Conservation (phyloP, 1,140 invertebrate genomes). For the Drosophila quadrilineata region DNA sequence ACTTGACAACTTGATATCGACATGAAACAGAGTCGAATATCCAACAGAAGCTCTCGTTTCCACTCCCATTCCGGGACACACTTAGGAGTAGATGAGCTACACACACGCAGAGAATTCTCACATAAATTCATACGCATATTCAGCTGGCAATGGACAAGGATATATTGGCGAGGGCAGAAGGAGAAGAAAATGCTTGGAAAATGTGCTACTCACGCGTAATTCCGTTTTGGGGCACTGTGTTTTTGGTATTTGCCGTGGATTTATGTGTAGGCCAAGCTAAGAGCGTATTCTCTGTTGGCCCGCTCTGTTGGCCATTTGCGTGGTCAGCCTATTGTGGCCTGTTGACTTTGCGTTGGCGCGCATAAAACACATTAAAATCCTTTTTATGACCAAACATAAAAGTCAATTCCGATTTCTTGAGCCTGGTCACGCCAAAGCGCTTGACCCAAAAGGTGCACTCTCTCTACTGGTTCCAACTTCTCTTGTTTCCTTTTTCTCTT, state of each 20-base stretch:
- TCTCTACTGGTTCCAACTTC: no score
- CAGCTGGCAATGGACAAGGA: constrained; percentile 5
- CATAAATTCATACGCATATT: constrained; percentile 46
- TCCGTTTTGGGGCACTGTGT: constrained; percentile 39
- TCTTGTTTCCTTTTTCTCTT: no score
- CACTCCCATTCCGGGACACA: no score
- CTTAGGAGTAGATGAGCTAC: no score
- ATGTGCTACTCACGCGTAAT: constrained; percentile 57
- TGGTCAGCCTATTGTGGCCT: constrained; percentile 15
- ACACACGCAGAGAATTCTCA: constrained; percentile 9
- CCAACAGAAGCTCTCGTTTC: no score
- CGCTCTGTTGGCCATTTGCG: constrained; percentile 18
- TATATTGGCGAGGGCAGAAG: no score
- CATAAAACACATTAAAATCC: constrained; percentile 73
- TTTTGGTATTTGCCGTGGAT: constrained; percentile 42
- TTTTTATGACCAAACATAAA: constrained; percentile 68
- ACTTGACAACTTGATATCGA: constrained; percentile 64
- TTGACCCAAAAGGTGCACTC: constrained; percentile 27
- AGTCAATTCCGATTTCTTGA: constrained; percentile 62
- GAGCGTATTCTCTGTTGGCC: not conserved
- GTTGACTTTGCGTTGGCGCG: constrained; percentile 36
- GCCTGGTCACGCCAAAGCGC: constrained; percentile 4
- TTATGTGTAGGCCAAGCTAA: constrained; percentile 50
- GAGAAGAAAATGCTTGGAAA: constrained; percentile 38
- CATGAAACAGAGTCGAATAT: not conserved